Evolutionary conservation across 2,888 invertebrate species (phyloP).

Genomic region (Flexamia atlantica): DNA sequence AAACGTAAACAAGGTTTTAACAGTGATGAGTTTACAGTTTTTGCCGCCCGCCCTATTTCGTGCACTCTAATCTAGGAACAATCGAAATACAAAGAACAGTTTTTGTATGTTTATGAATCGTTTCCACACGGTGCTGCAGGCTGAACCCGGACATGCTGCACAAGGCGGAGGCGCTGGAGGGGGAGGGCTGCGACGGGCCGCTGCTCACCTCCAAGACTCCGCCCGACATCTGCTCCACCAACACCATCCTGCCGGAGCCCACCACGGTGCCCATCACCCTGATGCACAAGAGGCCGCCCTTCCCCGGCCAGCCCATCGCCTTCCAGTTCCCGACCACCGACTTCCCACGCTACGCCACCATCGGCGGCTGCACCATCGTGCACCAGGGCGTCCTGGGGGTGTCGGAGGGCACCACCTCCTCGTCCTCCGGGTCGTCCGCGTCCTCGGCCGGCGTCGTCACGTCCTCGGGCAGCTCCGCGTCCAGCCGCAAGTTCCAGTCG

Average conservation of each 20-base stretch:
- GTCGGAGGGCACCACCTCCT: conserved; percentile 70
- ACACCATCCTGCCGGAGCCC: conserved; percentile 72
- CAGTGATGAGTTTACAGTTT: no score
- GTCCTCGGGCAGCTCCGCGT: conserved; percentile 55
- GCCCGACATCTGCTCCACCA: conserved; percentile 75
- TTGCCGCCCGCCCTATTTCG: no score
- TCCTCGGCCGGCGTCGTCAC: conserved; percentile 61
- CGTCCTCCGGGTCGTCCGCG: conserved; percentile 68
- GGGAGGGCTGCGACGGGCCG: conserved; percentile 73
- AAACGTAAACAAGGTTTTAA: no score
- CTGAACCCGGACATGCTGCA: conserved; percentile 56
- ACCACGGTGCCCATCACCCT: conserved; percentile 76
- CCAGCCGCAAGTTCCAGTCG: conserved; percentile 62
- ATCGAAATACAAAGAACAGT: no score
- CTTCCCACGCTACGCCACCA: conserved; percentile 72
- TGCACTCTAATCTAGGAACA: no score
- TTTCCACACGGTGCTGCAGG: conserved; percentile 38
- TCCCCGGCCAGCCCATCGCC: conserved; percentile 70
- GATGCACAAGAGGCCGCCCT: conserved; percentile 63
- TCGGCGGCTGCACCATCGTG: conserved; percentile 72
- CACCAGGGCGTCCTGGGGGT: conserved; percentile 75
- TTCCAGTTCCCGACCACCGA: conserved; percentile 68
- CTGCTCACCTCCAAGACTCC: conserved; percentile 75
- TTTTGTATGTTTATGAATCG: neutral
- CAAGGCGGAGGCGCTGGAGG: conserved; percentile 69